These are phyloP conservation scores for Melieria omissa DNA, from an alignment of 2,888 invertebrate genomes.

Conservation along the genomic window DNA sequence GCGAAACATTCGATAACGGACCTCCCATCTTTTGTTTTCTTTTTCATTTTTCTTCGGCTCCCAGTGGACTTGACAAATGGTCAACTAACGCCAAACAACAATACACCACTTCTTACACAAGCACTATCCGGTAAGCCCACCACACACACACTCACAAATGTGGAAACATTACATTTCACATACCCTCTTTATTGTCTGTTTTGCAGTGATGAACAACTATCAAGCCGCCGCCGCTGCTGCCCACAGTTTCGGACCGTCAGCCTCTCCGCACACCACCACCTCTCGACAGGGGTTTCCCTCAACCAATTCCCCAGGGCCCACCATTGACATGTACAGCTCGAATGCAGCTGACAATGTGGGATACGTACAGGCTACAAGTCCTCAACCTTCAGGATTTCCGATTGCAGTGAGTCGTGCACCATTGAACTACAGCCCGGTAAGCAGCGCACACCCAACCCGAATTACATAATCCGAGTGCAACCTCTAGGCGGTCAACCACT, in stretches of 20 bases:
- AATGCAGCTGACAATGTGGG: slow-evolving; percentile 87
- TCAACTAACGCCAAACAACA: slow-evolving; percentile 95
- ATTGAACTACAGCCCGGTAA: slow-evolving; percentile 93
- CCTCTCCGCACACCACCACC: slow-evolving; percentile 81
- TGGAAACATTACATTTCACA: background rate
- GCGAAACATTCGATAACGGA: slow-evolving; percentile 17
- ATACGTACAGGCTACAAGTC: slow-evolving; percentile 97
- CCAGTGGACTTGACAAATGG: slow-evolving; percentile 94
- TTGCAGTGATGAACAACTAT: slow-evolving; percentile 91
- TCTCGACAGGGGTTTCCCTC: slow-evolving; percentile 85
- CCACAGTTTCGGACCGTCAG: slow-evolving; percentile 83
- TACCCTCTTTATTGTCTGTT: background rate
- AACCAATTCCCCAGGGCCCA: slow-evolving; percentile 91
- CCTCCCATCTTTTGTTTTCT: slow-evolving; percentile 20
- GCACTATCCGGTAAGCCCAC: slow-evolving; percentile 87
- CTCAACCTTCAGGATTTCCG: slow-evolving; percentile 95
- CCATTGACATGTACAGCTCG: slow-evolving; percentile 93
- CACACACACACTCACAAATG: background rate
- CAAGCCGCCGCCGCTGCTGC: slow-evolving; percentile 85
- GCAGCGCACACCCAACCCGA: slow-evolving; percentile 54
- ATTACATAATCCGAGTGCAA: background rate
- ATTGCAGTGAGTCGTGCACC: slow-evolving; percentile 94
- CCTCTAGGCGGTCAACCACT: too few relatives aligned
- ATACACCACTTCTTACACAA: slow-evolving; percentile 94
- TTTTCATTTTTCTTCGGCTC: slow-evolving; percentile 16